Conservation (phyloP, 2,888 invertebrate genomes). For the Epinotia nisella region DNA sequence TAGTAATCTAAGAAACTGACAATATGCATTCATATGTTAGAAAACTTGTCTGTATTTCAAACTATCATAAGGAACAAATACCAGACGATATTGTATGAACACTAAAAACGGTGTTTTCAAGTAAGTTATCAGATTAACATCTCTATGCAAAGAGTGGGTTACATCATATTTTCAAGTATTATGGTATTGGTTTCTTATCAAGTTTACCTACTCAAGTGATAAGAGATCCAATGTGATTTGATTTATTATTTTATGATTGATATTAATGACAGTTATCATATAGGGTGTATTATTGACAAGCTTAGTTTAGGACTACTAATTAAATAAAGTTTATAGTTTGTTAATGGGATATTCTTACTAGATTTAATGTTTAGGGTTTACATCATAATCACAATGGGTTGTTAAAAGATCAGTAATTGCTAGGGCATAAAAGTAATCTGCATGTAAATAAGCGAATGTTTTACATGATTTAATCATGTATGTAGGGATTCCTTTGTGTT, state of each 20-base stretch:
- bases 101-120: background rate
- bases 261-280: background rate
- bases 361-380: too few relatives aligned
- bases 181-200: background rate
- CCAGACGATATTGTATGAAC: too few relatives aligned
- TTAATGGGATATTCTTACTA: background rate
- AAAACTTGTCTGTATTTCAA: too few relatives aligned
- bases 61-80: too few relatives aligned
- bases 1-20: too few relatives aligned
- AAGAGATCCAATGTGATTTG: background rate
- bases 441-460: background rate
- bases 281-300: background rate
- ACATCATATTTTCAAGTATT: background rate
- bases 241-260: background rate
- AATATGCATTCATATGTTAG: too few relatives aligned
- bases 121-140: background rate
- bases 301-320: background rate
- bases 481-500: background rate
- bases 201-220: background rate
- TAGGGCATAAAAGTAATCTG: too few relatives aligned
- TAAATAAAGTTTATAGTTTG: background rate
- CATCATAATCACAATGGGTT: too few relatives aligned
- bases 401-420: too few relatives aligned
- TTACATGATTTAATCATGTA: background rate
- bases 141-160: background rate